Conservation (phyloP, 2,797 vertebrate genomes). For the Sylvilagus floridanus region DNA sequence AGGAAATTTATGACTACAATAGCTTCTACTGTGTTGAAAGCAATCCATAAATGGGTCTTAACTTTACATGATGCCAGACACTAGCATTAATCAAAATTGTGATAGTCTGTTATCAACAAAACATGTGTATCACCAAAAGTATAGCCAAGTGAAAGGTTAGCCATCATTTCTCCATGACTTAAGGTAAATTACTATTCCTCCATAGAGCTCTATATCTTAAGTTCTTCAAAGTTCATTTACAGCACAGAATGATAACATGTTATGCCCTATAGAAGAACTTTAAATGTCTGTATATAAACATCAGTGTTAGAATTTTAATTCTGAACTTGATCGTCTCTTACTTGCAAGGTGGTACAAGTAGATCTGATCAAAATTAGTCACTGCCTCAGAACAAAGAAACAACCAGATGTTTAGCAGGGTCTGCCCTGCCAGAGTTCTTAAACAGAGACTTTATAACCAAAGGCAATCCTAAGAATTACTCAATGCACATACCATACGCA, state of each 20-base stretch:
- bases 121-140: background rate
- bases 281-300: constrained; percentile 54
- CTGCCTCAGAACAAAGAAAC: constrained; percentile 77
- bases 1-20: constrained; percentile 71
- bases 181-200: constrained; percentile 10
- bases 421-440: constrained; percentile 60
- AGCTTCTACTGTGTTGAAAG: constrained; percentile 77
- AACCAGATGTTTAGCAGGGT: constrained; percentile 70
- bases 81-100: constrained; percentile 68
- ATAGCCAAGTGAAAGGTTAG: constrained; percentile 43
- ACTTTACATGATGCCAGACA: constrained; percentile 67
- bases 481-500: constrained; percentile 73
- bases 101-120: constrained; percentile 58
- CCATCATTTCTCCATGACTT: background rate
- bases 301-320: constrained; percentile 53
- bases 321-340: constrained; percentile 62
- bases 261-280: constrained; percentile 9
- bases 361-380: constrained; percentile 79
- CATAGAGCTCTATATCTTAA: constrained; percentile 18
- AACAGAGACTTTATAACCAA: constrained; percentile 68
- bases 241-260: constrained; percentile 29
- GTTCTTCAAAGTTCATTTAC: constrained; percentile 39
- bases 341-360: constrained; percentile 66
- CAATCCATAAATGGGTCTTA: constrained; percentile 75
- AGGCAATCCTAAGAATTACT: constrained; percentile 69